These are phyloP conservation scores for Heteromurus nitidus DNA, from an alignment of 2,888 invertebrate genomes.

Conservation along the genomic window DNA sequence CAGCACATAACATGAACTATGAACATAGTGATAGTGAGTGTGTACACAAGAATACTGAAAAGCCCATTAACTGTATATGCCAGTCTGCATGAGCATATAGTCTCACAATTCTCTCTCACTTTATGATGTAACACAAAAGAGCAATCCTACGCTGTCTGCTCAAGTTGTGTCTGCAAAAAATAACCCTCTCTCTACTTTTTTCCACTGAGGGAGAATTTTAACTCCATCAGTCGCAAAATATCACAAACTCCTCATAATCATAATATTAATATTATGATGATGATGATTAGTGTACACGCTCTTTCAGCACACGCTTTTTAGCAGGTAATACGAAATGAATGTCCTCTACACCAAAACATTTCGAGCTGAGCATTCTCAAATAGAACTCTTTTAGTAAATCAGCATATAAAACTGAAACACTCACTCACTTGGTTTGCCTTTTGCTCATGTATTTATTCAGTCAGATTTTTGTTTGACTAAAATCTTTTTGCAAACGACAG, in stretches of 20 bases:
- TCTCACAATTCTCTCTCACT: neutral
- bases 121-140: conserved; percentile 32
- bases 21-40: neutral
- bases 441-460: too few species aligned
- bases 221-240: conserved; percentile 10
- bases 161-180: neutral
- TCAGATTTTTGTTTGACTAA: too few species aligned
- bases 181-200: too few species aligned
- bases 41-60: too few species aligned
- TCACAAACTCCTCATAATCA: conserved; percentile 11
- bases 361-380: too few species aligned
- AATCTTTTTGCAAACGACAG: too few species aligned
- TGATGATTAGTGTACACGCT: too few species aligned
- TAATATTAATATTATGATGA: conserved; percentile 17
- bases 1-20: too few species aligned
- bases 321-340: neutral
- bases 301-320: conserved; percentile 1
- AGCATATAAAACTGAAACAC: too few species aligned
- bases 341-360: neutral
- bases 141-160: neutral
- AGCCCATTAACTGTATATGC: too few species aligned
- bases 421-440: too few species aligned
- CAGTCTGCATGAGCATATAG: neutral
- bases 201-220: neutral
- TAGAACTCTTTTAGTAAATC: too few species aligned